Base-by-base conservation (phyloP, 2,113 vertebrate species). In the Lipotes vexillifer region DNA sequence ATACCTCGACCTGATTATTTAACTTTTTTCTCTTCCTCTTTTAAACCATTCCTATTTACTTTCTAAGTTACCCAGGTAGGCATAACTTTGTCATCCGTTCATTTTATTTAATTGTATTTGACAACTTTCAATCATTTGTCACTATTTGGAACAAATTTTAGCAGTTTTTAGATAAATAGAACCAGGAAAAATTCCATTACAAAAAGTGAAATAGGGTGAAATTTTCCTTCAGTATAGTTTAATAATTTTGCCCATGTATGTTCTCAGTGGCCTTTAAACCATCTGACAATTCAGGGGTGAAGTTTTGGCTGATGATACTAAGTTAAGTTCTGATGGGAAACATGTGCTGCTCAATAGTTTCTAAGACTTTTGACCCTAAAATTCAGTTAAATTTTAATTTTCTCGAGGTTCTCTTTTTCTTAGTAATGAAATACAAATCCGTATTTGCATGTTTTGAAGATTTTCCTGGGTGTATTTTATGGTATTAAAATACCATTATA, bases 361-460 rank as follows among this genome's bases (percentile, higher is more conserved):
- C 89, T 92, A 92, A 87, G 82, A 82, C 15, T 68, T 97, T 88
- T 90, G 66, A 95, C 41, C 44, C 46, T 78, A 89, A 85, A 85
- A 88, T 77, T 84, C 23, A 88, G 78, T 88, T 94, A 69, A 89
- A 95, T 25, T 89, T 84, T 71, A 66, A 74, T 71, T 88, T 97
- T 85, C 2, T 78, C 72, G 23, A 86, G 15, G 38, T 77, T 81
- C 55, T 90, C 18, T 81, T 94, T 96, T 96, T 80, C 68, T 93
- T 89, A 52, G 44, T 49, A 81, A 17, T 89, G n/a, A 97, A 93
- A 93, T 49, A 74, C 1, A 96, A 95, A 88, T 90, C 23, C 17
- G 44, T 94, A 88, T 84, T 91, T 84, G 12, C 27, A 89, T 87
- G 69, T 85, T 93, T 91, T 87, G 31, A 90, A 82, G 52, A 71